Conservation (phyloP, 2,113 vertebrate genomes). For the Turnix velox region DNA sequence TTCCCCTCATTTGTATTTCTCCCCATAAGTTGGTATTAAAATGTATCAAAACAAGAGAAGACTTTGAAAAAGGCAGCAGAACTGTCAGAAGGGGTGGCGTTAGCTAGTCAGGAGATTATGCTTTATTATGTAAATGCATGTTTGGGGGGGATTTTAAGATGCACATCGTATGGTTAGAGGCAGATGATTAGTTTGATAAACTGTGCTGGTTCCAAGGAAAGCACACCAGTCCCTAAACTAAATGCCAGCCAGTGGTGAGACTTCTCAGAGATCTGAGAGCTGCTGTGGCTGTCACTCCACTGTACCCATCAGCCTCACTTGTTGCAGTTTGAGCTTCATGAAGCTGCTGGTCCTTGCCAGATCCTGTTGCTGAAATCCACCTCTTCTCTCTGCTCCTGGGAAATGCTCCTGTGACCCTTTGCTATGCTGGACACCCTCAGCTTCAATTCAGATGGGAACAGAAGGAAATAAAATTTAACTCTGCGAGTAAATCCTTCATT, state of each 20-base stretch:
- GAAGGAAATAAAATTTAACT: neutral
- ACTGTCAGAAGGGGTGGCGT: neutral
- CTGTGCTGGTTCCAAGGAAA: neutral
- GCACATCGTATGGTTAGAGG: neutral
- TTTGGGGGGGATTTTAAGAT: neutral
- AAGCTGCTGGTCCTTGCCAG: neutral
- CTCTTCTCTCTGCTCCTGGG: neutral
- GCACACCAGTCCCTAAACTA: rapidly evolving
- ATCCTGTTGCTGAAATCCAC: neutral
- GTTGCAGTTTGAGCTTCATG: neutral
- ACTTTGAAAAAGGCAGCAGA: constrained; percentile 13
- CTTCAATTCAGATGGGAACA: neutral
- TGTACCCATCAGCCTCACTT: neutral
- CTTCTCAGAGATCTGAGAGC: neutral
- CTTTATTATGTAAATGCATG: constrained; percentile 11
- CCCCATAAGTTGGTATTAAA: neutral
- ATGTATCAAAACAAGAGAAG: constrained; percentile 23
- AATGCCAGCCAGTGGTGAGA: neutral
- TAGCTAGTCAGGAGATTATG: neutral
- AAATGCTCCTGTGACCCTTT: neutral
- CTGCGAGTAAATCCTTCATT: neutral
- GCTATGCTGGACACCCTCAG: rapidly evolving
- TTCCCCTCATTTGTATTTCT: constrained; percentile 4
- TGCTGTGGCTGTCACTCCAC: neutral
- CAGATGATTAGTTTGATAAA: neutral